phyloP scores from a whole-genome alignment of 2,888 invertebrate species.

The Archaeoteleia sp. region DNA sequence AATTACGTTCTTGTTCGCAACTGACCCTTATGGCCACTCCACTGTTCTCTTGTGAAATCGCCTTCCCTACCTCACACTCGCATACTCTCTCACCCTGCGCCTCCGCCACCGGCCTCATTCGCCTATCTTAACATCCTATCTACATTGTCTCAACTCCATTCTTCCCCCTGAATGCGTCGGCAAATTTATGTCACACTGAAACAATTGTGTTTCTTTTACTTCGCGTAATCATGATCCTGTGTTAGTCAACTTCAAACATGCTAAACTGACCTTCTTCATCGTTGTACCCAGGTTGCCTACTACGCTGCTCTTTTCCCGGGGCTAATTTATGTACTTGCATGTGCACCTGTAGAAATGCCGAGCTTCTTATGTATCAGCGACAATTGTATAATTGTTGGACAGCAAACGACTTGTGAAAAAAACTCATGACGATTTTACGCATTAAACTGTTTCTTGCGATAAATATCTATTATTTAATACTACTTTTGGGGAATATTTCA shows the following conservation, averaged over 20 bases:
- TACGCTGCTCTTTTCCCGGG: slow-evolving; percentile 21
- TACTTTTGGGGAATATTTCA: too few relatives aligned
- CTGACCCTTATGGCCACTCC: slow-evolving; percentile 55
- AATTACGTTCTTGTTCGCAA: slow-evolving; percentile 54
- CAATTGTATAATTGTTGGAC: slow-evolving; percentile 34
- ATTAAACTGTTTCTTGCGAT: too few relatives aligned
- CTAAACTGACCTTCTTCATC: slow-evolving; percentile 46
- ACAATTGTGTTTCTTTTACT: slow-evolving; percentile 61
- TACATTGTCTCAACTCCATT: slow-evolving; percentile 68
- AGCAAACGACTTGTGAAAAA: slow-evolving; percentile 30
- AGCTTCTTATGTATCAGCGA: slow-evolving; percentile 21
- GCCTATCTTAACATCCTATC: slow-evolving; percentile 72
- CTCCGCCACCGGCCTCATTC: slow-evolving; percentile 52
- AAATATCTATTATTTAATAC: too few relatives aligned
- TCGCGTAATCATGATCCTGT: slow-evolving; percentile 24
- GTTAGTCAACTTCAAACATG: slow-evolving; percentile 20
- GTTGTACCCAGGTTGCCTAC: slow-evolving; percentile 31
- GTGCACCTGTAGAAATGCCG: slow-evolving; percentile 27
- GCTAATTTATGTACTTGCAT: slow-evolving; percentile 61
- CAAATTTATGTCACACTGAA: slow-evolving; percentile 58
- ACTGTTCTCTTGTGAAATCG: slow-evolving; percentile 46
- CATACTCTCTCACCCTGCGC: slow-evolving; percentile 9
- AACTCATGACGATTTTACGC: too few relatives aligned
- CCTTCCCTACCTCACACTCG: slow-evolving; percentile 8
- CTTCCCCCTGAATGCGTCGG: slow-evolving; percentile 34